phyloP scores from a whole-genome alignment of 2,113 vertebrate species.

The Spermophilus dauricus region DNA sequence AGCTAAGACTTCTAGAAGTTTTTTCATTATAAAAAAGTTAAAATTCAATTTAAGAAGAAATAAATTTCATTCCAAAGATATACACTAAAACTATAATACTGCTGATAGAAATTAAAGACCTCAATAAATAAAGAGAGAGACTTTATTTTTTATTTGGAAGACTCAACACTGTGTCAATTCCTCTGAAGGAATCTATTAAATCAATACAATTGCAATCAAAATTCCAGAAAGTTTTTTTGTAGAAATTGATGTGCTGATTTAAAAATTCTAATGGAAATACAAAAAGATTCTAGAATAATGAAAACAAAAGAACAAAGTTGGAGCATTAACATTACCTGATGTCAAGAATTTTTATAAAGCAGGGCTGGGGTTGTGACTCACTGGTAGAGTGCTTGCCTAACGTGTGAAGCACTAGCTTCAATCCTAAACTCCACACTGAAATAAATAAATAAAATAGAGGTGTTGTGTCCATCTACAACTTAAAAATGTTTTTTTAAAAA shows the following conservation, averaged over 20 bases:
- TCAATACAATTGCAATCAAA: constrained; percentile 43
- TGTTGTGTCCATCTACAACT: too few species aligned
- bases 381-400: too few species aligned
- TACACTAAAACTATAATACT: background rate
- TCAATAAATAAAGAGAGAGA: background rate
- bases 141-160: background rate
- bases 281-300: background rate
- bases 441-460: too few species aligned
- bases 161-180: background rate
- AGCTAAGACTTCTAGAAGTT: constrained; percentile 27
- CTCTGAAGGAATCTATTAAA: constrained; percentile 41
- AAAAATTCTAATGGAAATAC: constrained; percentile 4
- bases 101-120: constrained; percentile 25
- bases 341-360: constrained; percentile 39
- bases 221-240: background rate
- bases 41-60: constrained; percentile 55
- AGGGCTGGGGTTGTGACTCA: too few species aligned
- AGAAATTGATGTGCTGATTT: constrained; percentile 50
- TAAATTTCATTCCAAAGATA: constrained; percentile 7
- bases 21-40: constrained; percentile 35
- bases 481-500: too few species aligned
- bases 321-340: background rate
- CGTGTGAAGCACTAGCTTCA: too few species aligned
- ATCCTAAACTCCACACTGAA: too few species aligned
- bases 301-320: constrained; percentile 46